phyloP scores from a whole-genome alignment of 2,888 invertebrate species.

The Chrysomela aeneicollis region DNA sequence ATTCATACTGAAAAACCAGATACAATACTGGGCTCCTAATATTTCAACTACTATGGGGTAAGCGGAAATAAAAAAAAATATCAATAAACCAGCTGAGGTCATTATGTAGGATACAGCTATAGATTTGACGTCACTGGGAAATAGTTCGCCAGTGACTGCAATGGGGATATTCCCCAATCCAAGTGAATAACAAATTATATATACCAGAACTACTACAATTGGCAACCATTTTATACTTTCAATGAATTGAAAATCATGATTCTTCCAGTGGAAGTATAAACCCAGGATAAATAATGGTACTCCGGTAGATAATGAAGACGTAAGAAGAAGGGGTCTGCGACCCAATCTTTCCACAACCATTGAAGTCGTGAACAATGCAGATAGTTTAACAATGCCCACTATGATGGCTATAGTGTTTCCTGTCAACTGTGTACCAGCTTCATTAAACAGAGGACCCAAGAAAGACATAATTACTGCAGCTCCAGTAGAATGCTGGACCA shows the following conservation, averaged over 20 bases:
- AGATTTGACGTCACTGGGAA: conserved; percentile 78
- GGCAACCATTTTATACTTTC: conserved; percentile 72
- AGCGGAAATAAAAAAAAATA: conserved; percentile 34
- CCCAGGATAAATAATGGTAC: conserved; percentile 66
- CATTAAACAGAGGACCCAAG: conserved; percentile 73
- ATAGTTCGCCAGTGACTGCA: conserved; percentile 83
- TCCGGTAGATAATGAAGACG: conserved; percentile 8
- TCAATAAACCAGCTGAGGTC: conserved; percentile 24
- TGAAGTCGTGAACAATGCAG: conserved; percentile 72
- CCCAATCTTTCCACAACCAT: conserved; percentile 78
- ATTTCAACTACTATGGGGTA: conserved; percentile 37
- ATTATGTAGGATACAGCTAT: conserved; percentile 60
- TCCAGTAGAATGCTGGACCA: conserved; percentile 81
- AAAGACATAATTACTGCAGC: conserved; percentile 82
- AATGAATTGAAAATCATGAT: conserved; percentile 42
- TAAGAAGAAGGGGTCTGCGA: conserved; percentile 71
- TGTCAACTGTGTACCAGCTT: conserved; percentile 69
- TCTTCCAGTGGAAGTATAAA: conserved; percentile 69
- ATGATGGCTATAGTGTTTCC: conserved; percentile 74
- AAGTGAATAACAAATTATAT: conserved; percentile 74
- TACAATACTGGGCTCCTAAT: conserved; percentile 31
- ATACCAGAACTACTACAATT: conserved; percentile 72
- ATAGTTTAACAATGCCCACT: conserved; percentile 78
- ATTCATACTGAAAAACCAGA: conserved; percentile 36
- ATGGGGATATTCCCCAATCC: conserved; percentile 79